A percentile compares a stretch with the other conserved stretches of the same genome.
These are phyloP conservation scores for Eurytoma adleriae DNA, from an alignment of 2,888 invertebrate species.

Conservation along the genomic window DNA sequence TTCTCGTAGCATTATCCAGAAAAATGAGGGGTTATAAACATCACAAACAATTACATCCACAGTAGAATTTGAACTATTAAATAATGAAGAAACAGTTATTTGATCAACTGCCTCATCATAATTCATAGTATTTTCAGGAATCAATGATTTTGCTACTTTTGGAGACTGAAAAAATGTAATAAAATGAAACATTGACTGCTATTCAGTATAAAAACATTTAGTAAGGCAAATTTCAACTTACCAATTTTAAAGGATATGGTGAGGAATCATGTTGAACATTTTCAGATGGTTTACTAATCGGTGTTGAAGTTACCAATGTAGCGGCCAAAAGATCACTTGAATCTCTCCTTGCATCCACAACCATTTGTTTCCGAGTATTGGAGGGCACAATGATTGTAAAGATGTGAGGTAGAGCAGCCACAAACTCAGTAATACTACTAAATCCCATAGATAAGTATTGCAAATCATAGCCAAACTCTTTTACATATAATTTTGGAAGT, in stretches of 20 bases:
- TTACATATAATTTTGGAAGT: conserved; percentile 64
- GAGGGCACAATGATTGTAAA: conserved; percentile 19
- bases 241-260: conserved; percentile 21
- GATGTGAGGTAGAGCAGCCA: conserved; percentile 41
- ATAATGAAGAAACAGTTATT: conserved; percentile 62
- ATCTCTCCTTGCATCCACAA: conserved; percentile 29
- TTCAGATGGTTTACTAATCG: background rate
- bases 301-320: background rate
- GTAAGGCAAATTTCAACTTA: conserved; percentile 10
- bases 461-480: conserved; percentile 65
- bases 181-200: background rate
- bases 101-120: conserved; percentile 66
- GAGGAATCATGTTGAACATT: background rate
- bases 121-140: conserved; percentile 65
- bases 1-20: conserved; percentile 68
- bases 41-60: conserved; percentile 67
- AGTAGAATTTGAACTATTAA: conserved; percentile 21
- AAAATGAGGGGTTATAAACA: conserved; percentile 68
- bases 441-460: conserved; percentile 70
- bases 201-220: background rate
- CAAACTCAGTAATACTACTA: conserved; percentile 47
- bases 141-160: conserved; percentile 57
- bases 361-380: conserved; percentile 18
- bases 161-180: conserved; percentile 58
- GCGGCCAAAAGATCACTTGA: background rate